Evolutionary conservation across 2,797 vertebrate species (phyloP).

Genomic region (Sebastiscus tertius): DNA sequence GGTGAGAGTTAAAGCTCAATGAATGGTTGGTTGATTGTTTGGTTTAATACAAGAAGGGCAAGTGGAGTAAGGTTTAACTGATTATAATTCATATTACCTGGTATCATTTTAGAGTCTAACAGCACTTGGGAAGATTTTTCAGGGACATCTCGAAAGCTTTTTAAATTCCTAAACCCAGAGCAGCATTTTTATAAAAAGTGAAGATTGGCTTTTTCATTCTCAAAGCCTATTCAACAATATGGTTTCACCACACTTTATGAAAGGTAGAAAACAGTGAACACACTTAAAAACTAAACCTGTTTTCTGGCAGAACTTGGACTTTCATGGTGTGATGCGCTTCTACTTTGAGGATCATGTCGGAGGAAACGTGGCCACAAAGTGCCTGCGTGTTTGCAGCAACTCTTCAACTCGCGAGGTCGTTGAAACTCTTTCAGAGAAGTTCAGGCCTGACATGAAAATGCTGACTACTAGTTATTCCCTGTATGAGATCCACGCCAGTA

Average conservation of each 20-base stretch:
- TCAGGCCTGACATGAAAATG: slow-evolving; percentile 92
- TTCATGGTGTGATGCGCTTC: slow-evolving; percentile 94
- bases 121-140: neutral
- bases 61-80: neutral
- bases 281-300: neutral
- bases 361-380: slow-evolving; percentile 92
- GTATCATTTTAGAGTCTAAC: neutral
- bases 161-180: neutral
- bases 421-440: slow-evolving; percentile 91
- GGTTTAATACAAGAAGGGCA: neutral
- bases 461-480: slow-evolving; percentile 86
- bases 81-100: neutral
- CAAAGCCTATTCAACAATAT: neutral
- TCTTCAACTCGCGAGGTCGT: slow-evolving; percentile 87
- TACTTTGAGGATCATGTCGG: slow-evolving; percentile 90
- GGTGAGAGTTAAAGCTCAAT: neutral
- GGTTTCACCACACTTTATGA: neutral
- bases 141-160: neutral
- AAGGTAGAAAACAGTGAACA: neutral
- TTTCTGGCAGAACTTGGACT: slow-evolving; percentile 87
- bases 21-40: neutral
- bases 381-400: slow-evolving; percentile 89
- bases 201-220: neutral
- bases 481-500: slow-evolving; percentile 88
- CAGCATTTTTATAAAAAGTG: neutral